Conservation (phyloP, 2,797 vertebrate species). For the Coilia nasus region DNA sequence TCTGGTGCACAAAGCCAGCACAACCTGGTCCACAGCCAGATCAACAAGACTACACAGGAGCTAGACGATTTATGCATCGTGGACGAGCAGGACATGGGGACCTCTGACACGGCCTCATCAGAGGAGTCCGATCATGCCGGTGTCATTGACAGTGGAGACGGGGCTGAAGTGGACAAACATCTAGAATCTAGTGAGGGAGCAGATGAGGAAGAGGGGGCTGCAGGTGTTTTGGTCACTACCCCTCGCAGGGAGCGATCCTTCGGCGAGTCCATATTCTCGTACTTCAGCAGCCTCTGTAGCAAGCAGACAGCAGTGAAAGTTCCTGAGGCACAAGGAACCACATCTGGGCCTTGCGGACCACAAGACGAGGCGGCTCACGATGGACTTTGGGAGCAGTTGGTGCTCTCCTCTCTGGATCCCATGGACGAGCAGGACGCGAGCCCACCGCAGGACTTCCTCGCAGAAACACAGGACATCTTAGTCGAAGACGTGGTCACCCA, state of each 20-base stretch:
- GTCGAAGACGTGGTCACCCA: neutral
- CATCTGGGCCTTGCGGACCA: neutral
- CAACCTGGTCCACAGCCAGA: neutral
- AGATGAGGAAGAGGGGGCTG: neutral
- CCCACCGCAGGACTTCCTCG: conserved; percentile 12
- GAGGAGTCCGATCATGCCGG: neutral
- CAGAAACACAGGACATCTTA: neutral
- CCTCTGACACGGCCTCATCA: neutral
- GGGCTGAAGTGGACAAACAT: neutral
- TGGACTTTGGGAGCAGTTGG: neutral
- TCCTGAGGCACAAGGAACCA: neutral
- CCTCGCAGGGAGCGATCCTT: neutral
- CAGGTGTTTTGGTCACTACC: neutral
- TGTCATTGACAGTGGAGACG: neutral
- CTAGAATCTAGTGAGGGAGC: neutral
- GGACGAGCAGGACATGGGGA: conserved; percentile 16
- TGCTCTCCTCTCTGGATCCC: neutral
- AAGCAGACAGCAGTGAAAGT: neutral
- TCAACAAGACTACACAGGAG: neutral
- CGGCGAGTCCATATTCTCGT: neutral
- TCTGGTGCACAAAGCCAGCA: conserved; percentile 12
- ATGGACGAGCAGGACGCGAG: neutral
- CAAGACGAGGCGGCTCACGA: neutral
- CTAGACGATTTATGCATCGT: conserved; percentile 21
- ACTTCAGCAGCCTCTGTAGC: conserved; percentile 20